Percentiles rank a stretch among this genome's conserved stretches.
Conservation (phyloP, 2,113 vertebrate genomes). For the Phainopepla nitens region DNA sequence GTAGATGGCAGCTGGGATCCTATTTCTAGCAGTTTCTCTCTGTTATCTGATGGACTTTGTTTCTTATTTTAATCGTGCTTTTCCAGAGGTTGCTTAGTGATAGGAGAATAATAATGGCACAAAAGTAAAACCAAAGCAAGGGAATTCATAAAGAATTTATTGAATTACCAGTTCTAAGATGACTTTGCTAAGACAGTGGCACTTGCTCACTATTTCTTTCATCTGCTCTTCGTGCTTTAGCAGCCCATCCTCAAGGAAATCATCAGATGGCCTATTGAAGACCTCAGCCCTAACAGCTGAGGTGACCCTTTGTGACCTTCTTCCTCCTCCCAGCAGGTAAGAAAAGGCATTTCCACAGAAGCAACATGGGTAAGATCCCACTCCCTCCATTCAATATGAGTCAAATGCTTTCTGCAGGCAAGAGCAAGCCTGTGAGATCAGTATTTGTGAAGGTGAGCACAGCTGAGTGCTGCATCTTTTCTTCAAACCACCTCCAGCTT, state of each 20-base stretch:
- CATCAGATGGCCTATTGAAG: background rate
- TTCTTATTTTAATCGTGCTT: background rate
- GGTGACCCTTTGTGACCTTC: background rate
- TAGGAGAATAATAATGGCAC: background rate
- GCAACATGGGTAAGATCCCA: accelerated
- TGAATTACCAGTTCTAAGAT: background rate
- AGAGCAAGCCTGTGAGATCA: background rate
- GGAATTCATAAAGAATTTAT: background rate
- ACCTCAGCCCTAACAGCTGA: background rate
- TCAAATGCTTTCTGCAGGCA: background rate
- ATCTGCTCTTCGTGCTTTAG: background rate
- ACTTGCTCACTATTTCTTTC: background rate
- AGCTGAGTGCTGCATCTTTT: background rate
- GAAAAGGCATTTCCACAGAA: background rate
- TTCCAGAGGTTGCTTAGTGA: background rate
- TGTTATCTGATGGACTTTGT: background rate
- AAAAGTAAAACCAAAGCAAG: background rate
- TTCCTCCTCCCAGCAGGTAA: background rate
- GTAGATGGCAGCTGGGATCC: background rate
- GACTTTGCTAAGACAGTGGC: background rate
- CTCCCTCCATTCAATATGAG: background rate
- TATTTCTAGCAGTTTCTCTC: background rate
- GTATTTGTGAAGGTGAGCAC: background rate
- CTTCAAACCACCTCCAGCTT: background rate
- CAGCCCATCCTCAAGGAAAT: background rate